Conservation (phyloP, 2,113 vertebrate genomes). For the human region DNA sequence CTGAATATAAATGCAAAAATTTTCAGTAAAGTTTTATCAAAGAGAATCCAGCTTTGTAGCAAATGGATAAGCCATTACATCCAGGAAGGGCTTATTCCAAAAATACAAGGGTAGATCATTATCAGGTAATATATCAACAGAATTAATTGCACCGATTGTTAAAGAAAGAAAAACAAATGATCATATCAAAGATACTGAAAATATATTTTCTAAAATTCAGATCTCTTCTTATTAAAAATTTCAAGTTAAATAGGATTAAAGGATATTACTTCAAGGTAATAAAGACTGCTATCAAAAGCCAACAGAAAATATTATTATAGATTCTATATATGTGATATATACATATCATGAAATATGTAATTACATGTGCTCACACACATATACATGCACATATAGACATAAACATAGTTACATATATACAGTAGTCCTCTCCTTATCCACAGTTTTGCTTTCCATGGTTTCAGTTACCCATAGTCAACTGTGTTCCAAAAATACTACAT, state of each 20-base stretch:
- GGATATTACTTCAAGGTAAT: neutral
- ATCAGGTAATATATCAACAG: neutral
- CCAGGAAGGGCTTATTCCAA: neutral
- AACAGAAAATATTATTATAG: neutral
- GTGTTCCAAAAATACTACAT: neutral
- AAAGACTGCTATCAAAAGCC: neutral
- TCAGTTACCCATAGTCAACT: neutral
- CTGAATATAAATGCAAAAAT: neutral
- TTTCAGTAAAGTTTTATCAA: constrained; percentile 3
- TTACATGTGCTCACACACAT: neutral
- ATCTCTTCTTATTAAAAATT: neutral
- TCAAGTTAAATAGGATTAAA: neutral
- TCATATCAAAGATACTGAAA: neutral
- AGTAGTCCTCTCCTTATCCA: neutral
- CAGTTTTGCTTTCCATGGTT: neutral
- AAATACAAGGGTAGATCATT: neutral
- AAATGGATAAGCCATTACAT: neutral
- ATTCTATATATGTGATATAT: neutral
- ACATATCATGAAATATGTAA: neutral
- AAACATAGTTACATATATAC: neutral
- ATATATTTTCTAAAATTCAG: neutral
- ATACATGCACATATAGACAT: neutral
- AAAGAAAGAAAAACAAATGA: neutral
- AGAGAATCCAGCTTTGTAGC: neutral
- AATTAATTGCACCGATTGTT: neutral